phyloP scores from a whole-genome alignment of 2,888 invertebrate species.

The Chrysolina oricalcia region DNA sequence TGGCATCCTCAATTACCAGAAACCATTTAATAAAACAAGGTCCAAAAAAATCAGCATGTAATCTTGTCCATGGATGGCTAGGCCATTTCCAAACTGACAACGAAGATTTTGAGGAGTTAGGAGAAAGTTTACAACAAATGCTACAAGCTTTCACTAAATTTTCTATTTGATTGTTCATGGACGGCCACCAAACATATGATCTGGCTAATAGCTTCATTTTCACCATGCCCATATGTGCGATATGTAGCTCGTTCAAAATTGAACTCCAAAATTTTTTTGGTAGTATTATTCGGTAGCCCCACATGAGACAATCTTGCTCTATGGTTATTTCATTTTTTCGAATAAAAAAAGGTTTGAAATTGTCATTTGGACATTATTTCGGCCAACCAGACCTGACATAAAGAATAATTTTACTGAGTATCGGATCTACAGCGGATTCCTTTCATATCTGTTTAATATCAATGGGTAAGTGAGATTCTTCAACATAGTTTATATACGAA shows the following conservation, averaged over 20 bases:
- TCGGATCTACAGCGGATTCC: neutral
- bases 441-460: neutral
- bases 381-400: neutral
- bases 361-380: neutral
- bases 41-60: neutral
- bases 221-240: neutral
- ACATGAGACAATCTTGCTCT: neutral
- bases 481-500: neutral
- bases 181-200: constrained; percentile 31
- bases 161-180: constrained; percentile 21
- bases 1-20: neutral
- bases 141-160: constrained; percentile 12
- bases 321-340: too few species aligned
- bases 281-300: neutral
- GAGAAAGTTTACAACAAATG: neutral
- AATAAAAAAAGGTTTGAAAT: neutral
- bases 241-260: constrained; percentile 23
- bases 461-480: neutral
- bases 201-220: constrained; percentile 29
- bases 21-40: neutral
- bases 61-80: neutral
- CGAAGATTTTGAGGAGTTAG: constrained; percentile 1
- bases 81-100: neutral
- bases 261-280: neutral
- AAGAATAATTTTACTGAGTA: neutral